A percentile compares a stretch with the other conserved stretches of the same genome.
Evolutionary conservation across 2,113 vertebrate genomes (phyloP).

Genomic region (Lucifuga dentata): DNA sequence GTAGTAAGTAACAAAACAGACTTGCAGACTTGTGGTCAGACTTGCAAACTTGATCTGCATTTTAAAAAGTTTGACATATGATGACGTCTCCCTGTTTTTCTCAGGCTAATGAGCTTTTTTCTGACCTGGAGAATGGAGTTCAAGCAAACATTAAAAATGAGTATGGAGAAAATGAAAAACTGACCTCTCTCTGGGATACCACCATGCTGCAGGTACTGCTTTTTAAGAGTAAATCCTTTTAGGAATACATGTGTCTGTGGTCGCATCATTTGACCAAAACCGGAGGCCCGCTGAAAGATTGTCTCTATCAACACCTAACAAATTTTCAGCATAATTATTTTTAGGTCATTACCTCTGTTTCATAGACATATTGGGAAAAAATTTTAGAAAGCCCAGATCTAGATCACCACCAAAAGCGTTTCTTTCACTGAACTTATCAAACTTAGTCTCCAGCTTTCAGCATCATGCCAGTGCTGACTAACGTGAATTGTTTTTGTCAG

Average conservation of each 20-base stretch:
- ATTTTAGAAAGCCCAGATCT: too few relatives aligned
- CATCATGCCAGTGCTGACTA: not conserved
- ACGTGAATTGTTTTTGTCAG: not conserved
- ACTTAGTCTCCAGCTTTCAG: too few relatives aligned
- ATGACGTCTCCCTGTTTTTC: not conserved
- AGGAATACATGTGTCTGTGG: not conserved
- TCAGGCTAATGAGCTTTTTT: constrained; percentile 69
- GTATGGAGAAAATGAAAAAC: not conserved
- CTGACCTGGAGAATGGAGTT: constrained; percentile 20
- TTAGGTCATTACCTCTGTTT: too few relatives aligned
- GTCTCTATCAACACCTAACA: too few relatives aligned
- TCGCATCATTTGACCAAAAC: not conserved
- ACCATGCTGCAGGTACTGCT: constrained; percentile 82
- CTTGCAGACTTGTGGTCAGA: not conserved
- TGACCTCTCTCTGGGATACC: constrained; percentile 74
- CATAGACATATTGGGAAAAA: too few relatives aligned
- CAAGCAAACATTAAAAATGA: constrained; percentile 8
- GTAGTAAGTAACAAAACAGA: constrained; percentile 72
- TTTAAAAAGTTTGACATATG: not conserved
- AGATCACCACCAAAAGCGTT: too few relatives aligned
- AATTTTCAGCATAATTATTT: too few relatives aligned
- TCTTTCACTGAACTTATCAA: too few relatives aligned
- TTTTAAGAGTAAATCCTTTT: not conserved
- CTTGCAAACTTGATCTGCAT: not conserved
- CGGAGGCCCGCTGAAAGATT: too few relatives aligned